phyloP scores from a whole-genome alignment of 2,797 vertebrate species.

The Darevskia mixta region DNA sequence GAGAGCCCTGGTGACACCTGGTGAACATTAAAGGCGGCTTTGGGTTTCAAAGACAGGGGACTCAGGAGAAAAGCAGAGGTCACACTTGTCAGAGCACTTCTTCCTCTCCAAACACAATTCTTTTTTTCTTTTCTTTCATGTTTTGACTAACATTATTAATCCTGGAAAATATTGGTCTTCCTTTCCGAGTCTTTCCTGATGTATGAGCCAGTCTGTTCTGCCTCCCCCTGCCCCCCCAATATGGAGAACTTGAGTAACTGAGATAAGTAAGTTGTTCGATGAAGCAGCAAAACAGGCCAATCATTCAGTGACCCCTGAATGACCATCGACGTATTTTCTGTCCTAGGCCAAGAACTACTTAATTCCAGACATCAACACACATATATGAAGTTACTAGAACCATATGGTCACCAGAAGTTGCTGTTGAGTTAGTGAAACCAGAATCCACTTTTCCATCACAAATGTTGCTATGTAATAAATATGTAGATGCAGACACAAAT shows the following conservation, averaged over 20 bases:
- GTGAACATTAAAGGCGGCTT: slow-evolving; percentile 75
- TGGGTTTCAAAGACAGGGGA: slow-evolving; percentile 75
- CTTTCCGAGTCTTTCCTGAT: slow-evolving; percentile 6
- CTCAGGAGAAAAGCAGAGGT: slow-evolving; percentile 69
- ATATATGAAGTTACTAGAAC: not conserved
- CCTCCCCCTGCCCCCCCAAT: not conserved
- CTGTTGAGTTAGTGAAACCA: slow-evolving; percentile 20
- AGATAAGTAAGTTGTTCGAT: not conserved
- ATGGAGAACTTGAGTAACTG: slow-evolving; percentile 39
- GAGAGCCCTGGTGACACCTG: slow-evolving; percentile 72
- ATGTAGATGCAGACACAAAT: not conserved
- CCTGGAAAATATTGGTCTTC: slow-evolving; percentile 57
- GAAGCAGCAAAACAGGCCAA: slow-evolving; percentile 47
- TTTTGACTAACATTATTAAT: slow-evolving; percentile 64
- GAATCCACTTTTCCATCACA: slow-evolving; percentile 7
- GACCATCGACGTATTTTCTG: rapidly evolving
- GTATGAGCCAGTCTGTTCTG: slow-evolving; percentile 21
- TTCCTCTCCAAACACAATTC: slow-evolving; percentile 60
- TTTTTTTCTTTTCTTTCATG: slow-evolving; percentile 59
- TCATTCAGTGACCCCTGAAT: not conserved
- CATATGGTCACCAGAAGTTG: not conserved
- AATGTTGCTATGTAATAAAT: not conserved
- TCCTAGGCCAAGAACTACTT: slow-evolving; percentile 4
- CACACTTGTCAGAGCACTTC: slow-evolving; percentile 68
- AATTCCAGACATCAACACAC: not conserved